Base-by-base conservation (phyloP, 2,888 invertebrate genomes). In the Fabriciana adippe region DNA sequence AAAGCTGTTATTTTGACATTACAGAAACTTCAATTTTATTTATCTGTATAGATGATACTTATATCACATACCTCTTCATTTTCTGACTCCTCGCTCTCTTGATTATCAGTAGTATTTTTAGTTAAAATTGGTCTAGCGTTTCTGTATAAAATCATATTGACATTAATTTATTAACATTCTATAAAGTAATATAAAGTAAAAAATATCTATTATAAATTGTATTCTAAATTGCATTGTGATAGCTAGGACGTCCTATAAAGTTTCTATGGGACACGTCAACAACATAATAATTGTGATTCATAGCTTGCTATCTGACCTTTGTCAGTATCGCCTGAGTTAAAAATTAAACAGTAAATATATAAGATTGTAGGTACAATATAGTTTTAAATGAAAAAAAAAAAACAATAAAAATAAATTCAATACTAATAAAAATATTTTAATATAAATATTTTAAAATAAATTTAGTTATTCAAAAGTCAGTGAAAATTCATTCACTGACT, bases 1-100 rank as follows among this genome's bases (percentile, higher is more conserved):
- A n/a, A n/a, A n/a, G n/a, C n/a, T n/a, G n/a, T n/a, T n/a, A n/a
- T n/a, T n/a, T n/a, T n/a, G n/a, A n/a, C n/a, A n/a, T n/a, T n/a
- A n/a, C n/a, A n/a, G n/a, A n/a, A n/a, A n/a, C n/a, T n/a, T n/a
- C n/a, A n/a, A n/a, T n/a, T n/a, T n/a, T n/a, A n/a, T n/a, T n/a
- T n/a, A n/a, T n/a, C n/a, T n/a, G n/a, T n/a, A n/a, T n/a, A n/a
- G n/a, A n/a, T 18, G 18, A 18, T 18, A 18, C 18, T 21, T 16
- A 35, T 8, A n/a, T 31, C 13, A 55, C 51, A 15, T 59, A 70
- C 72, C 67, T 72, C 69, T 53, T 72, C 72, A 35, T 41, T 51
- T 15, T 72, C 72, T 3, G 66, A 54, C 6, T 72, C 72, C 4
- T 68, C 61, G 11, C 63, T 68, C 15, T 74, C 72, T 66, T 71